Percentiles rank a stretch among this genome's conserved stretches.
phyloP scores from a whole-genome alignment of 2,888 invertebrate species.

The Drosophila hamatofila region DNA sequence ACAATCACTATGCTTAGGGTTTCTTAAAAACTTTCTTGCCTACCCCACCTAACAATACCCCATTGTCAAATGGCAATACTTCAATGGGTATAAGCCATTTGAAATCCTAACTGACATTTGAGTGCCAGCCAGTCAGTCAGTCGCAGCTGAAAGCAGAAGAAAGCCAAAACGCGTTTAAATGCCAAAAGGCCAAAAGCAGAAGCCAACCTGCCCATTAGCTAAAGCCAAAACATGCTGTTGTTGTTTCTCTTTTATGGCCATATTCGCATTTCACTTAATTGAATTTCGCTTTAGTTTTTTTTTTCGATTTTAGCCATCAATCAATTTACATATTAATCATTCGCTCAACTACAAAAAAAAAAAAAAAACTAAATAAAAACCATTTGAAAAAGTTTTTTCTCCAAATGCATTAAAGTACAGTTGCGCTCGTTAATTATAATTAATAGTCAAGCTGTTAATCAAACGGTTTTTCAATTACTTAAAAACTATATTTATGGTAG shows the following conservation, averaged over 20 bases:
- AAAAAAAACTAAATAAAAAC: not conserved
- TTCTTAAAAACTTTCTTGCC: not conserved
- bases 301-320: conserved; percentile 14
- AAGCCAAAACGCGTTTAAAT: conserved; percentile 51
- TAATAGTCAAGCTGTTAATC: not conserved
- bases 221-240: not conserved
- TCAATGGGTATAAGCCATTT: conserved; percentile 6
- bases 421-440: conserved; percentile 1
- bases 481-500: not conserved
- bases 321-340: conserved; percentile 30
- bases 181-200: conserved; percentile 35
- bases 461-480: not conserved
- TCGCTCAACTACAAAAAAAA: not conserved
- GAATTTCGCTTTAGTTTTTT: conserved; percentile 26
- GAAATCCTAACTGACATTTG: conserved; percentile 67
- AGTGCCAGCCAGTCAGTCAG: conserved; percentile 37
- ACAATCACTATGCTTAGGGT: not conserved
- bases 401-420: conserved; percentile 9
- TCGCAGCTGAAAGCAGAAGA: conserved; percentile 34
- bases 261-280: conserved; percentile 50
- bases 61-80: not conserved
- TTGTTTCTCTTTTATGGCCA: conserved; percentile 27
- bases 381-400: not conserved
- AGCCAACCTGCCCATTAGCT: conserved; percentile 36
- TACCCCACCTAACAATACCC: not conserved